These are phyloP conservation scores for Scaptomyza hsui DNA, from an alignment of 1,140 invertebrate species.

Conservation along the genomic window DNA sequence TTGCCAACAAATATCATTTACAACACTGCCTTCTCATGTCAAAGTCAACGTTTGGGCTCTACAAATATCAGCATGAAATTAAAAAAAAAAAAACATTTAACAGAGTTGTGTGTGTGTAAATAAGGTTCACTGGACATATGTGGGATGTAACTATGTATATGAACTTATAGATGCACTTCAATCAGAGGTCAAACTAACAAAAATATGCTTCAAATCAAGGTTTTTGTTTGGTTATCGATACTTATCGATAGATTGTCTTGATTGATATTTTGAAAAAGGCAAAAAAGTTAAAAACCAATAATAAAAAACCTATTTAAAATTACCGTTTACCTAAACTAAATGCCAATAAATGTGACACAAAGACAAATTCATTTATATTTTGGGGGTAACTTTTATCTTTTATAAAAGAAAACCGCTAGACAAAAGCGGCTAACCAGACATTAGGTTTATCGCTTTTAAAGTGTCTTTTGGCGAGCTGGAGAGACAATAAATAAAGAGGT, in stretches of 20 bases:
- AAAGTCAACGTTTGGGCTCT: constrained; percentile 60
- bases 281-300: too few species aligned
- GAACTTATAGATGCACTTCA: constrained; percentile 39
- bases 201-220: too few species aligned
- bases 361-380: neutral
- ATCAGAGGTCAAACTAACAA: too few species aligned
- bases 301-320: too few species aligned
- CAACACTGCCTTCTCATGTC: constrained; percentile 51
- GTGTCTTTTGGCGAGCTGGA: constrained; percentile 2
- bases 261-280: too few species aligned
- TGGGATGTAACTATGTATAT: neutral
- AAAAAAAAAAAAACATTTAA: constrained; percentile 38
- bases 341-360: too few species aligned
- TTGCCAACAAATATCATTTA: constrained; percentile 46
- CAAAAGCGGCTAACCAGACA: constrained; percentile 3
- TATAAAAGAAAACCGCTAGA: neutral
- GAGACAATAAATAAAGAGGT: constrained; percentile 72
- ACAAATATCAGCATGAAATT: constrained; percentile 56
- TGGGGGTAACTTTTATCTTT: neutral
- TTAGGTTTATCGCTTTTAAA: constrained; percentile 19
- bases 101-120: constrained; percentile 15
- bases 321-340: too few species aligned
- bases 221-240: too few species aligned
- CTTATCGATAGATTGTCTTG: too few species aligned
- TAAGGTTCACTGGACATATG: neutral